Evolutionary conservation across 2,797 vertebrate genomes (phyloP), one percentile per base, ranked within the genome.

Genomic region (Urophycis tenuis): DNA sequence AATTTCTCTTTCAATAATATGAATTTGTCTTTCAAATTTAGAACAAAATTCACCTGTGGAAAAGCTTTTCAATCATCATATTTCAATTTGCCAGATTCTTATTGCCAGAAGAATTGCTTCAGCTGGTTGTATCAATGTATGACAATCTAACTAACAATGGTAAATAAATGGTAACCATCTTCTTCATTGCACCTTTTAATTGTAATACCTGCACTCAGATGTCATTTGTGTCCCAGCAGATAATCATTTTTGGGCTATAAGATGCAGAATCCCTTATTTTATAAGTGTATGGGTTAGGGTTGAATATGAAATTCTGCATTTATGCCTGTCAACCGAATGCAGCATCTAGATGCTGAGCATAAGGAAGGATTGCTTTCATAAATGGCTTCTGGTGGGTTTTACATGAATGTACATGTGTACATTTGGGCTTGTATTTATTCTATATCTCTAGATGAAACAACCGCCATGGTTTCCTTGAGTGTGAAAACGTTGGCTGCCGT

Each of bases 401-500:
- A 25, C 7, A 41, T 41, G 39, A 41, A 41, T 41, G 39, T 41
- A 41, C 39, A 25, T 45, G 41, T 45, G 41, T 53, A 53, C 17
- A 53, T 67, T 67, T 67, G 60, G 25, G 60, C 25, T 29, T 53
- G 45, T 53, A 22, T 67, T 67, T 67, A 2, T 29, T 12, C 14
- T 11, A 29, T 12, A 67, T 29, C 60, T 29, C 31, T 71, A 17
- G 15, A 71, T 31, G 32, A 32, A 71, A 71, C 69, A 71, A 33
- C 31, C 69, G 5, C 7, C 69, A 31, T 77, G 78, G 78, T 41
- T 11, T n/a, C 60, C 60, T 53, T 67, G 8, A 67, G 29, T 73
- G n/a, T 74, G 72, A n/a, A 78, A 78, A 77, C 77, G 5, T 32
- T 25, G 45, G 11, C 74, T 64, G 32, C 19, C 31, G 72, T 77